phyloP scores from a whole-genome alignment of 2,888 invertebrate genomes.

The Idaea dimidiata region DNA sequence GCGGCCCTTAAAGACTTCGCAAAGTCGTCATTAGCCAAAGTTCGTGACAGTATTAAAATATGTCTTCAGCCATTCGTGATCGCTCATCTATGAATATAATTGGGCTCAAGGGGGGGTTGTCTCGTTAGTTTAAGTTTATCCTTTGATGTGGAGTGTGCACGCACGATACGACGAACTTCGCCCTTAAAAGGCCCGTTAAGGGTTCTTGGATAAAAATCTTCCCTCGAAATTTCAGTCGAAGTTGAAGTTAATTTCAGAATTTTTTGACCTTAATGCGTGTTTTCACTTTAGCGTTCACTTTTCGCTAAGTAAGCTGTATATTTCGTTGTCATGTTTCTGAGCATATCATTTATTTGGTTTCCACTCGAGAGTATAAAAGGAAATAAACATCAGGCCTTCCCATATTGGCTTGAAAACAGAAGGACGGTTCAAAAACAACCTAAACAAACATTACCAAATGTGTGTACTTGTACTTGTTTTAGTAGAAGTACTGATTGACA shows the following conservation, averaged over 20 bases:
- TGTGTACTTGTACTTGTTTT: not conserved
- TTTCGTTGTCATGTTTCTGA: not conserved
- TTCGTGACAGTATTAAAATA: conserved; percentile 33
- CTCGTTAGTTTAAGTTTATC: conserved; percentile 56
- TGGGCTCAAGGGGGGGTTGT: conserved; percentile 47
- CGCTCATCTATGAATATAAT: conserved; percentile 72
- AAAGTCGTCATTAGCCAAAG: conserved; percentile 40
- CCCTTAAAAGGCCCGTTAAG: conserved; percentile 4
- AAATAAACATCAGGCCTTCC: not conserved
- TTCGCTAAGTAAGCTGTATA: not conserved
- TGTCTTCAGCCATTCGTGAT: conserved; percentile 43
- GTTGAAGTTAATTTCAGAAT: not conserved
- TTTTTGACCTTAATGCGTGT: not conserved
- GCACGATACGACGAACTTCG: conserved; percentile 21
- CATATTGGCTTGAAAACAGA: conserved; percentile 3
- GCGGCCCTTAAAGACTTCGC: conserved; percentile 29
- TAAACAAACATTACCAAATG: conserved; percentile 2
- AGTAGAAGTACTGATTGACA: not conserved
- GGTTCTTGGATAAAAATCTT: conserved; percentile 5
- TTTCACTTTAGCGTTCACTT: not conserved
- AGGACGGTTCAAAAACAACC: not conserved
- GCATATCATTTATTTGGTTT: conserved; percentile 2
- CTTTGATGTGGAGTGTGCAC: conserved; percentile 49
- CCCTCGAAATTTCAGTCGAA: not conserved
- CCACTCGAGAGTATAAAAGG: conserved; percentile 1